A percentile compares a stretch with the other conserved stretches of the same genome.
Evolutionary conservation across 2,797 vertebrate genomes (phyloP).

Genomic region (Capromys pilorides): DNA sequence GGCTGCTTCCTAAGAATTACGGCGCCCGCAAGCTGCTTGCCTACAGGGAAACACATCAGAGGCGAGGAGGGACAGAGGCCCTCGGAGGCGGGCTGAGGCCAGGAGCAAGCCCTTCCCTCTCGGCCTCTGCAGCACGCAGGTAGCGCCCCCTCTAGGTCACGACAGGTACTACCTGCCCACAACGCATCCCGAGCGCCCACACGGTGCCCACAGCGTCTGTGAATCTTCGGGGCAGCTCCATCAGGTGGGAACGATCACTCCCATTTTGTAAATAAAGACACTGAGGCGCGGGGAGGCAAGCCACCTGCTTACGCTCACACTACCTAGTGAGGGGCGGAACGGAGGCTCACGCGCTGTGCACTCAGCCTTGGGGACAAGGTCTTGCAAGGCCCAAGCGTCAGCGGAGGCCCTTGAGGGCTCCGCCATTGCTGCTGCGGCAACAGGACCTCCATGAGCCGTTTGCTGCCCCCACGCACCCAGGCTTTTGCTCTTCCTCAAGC

Average conservation of each 20-base stretch:
- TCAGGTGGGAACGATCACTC: neutral
- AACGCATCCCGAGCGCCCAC: neutral
- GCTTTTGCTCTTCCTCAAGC: neutral
- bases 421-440: neutral
- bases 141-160: neutral
- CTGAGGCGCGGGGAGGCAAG: neutral
- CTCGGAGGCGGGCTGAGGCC: neutral
- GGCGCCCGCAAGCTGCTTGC: neutral
- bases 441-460: neutral
- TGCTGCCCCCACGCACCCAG: neutral
- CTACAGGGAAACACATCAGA: neutral
- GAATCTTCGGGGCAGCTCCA: neutral
- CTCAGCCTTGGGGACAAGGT: neutral
- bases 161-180: neutral
- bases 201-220: neutral
- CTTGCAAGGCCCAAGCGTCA: neutral
- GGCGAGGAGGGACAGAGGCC: neutral
- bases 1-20: neutral
- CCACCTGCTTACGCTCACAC: neutral
- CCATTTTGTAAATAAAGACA: neutral
- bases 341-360: neutral
- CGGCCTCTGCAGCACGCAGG: neutral
- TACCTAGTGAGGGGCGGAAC: neutral
- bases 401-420: neutral
- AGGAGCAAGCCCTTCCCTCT: neutral